Percentiles rank a stretch among this genome's conserved stretches.
These are phyloP conservation scores for Dromas ardeola DNA, from an alignment of 2,113 vertebrate genomes.

Conservation along the genomic window DNA sequence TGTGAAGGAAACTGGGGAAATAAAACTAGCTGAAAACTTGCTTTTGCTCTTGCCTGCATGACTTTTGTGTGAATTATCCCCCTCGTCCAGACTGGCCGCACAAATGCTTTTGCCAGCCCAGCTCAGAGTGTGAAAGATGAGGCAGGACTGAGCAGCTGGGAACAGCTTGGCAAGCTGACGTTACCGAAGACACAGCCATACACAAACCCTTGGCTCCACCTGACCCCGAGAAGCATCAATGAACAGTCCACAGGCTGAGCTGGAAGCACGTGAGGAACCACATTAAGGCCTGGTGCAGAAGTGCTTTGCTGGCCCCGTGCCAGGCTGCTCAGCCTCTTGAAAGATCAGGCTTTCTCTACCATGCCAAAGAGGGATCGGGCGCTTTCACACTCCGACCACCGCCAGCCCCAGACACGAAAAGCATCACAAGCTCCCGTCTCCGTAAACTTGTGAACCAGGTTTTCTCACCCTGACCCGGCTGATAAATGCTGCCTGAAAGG, in stretches of 20 bases:
- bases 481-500: neutral
- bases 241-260: neutral
- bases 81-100: fast-evolving
- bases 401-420: neutral
- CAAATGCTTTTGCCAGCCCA: neutral
- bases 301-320: neutral
- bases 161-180: neutral
- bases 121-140: neutral
- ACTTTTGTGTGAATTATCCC: neutral
- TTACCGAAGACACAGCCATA: neutral
- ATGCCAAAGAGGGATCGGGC: neutral
- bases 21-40: neutral
- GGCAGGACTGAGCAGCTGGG: neutral
- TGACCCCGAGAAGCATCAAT: neutral
- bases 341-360: neutral
- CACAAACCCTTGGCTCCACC: neutral
- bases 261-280: neutral
- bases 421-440: neutral
- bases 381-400: neutral
- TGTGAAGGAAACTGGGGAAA: neutral
- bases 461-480: neutral
- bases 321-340: neutral
- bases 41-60: neutral
- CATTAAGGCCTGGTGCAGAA: neutral
- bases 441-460: neutral